Base-by-base conservation (phyloP, 2,797 vertebrate species). In the Austrolebias charrua region DNA sequence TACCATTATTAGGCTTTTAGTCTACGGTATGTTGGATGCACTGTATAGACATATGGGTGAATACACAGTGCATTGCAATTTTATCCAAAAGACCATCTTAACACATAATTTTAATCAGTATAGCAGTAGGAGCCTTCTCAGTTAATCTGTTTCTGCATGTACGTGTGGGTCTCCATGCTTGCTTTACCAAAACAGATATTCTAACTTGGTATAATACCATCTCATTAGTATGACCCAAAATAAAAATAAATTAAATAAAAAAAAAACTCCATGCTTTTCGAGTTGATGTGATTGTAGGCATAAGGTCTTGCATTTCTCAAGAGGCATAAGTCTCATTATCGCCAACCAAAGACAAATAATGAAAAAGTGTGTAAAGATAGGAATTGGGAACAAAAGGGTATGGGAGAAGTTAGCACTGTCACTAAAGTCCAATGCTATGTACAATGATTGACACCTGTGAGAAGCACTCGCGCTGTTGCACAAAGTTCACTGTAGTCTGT, bases 381-480 rank as follows among this genome's bases (percentile, higher is more conserved):
- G 80, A 13, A 40, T 12, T 40, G 75, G 56, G 28, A 33, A 84
- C 70, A 68, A 64, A 79, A 44, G 75, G 78, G 75, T 56, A 81
- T 79, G 82, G 76, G 61, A 80, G 80, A 64, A 52, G 65, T 55
- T 76, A 68, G 74, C 63, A 29, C 55, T 46, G 77, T 64, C 58
- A 56, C 60, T 35, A 63, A 62, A 62, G 72, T 83, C 73, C 81
- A 20, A 69, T 83, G 82, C 69, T 88, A 84, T 92, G 83, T 91
- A 90, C 89, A 90, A 61, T 71, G 63, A 67, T 65, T 53, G 65
- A 75, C 68, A 60, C 62, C 55, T 60, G 53, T 71, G 65, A 52
- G 65, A 74, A 69, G 78, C 42, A 63, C 59, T 83, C 62, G 74
- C 81, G 72, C 73, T 42, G 75, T 75, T 74, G 65, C 59, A 16